phyloP scores from a whole-genome alignment of 1,140 invertebrate genomes.

The Sycophaga agraensis region DNA sequence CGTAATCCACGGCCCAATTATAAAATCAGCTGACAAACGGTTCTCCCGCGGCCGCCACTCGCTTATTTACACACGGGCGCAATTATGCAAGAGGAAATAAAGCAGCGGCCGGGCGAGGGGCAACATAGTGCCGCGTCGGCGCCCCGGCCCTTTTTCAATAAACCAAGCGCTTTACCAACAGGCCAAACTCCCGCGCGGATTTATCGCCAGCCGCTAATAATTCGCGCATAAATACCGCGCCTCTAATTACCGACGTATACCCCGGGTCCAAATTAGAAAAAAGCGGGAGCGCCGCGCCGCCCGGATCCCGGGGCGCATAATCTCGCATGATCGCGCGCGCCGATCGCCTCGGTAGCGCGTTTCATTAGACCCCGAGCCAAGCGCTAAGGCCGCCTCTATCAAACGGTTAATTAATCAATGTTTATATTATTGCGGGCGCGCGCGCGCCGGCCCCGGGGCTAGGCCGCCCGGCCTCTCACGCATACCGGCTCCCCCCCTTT shows the following conservation, averaged over 20 bases:
- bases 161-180: no score
- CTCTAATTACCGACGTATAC: background rate
- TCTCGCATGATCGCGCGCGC: no score
- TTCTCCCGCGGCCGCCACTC: no score
- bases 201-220: slow-evolving; percentile 13
- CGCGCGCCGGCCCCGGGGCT: slow-evolving; percentile 26
- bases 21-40: no score
- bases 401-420: slow-evolving; percentile 52
- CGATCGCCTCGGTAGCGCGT: slow-evolving; percentile 35
- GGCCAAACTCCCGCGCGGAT: background rate
- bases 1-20: no score
- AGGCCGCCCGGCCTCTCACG: no score
- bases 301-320: background rate
- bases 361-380: slow-evolving; percentile 40
- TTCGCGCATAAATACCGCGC: background rate
- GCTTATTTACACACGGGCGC: no score
- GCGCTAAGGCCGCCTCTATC: slow-evolving; percentile 35
- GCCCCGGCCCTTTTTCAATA: no score
- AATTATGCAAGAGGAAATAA: no score
- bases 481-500: no score
- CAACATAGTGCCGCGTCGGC: no score
- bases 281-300: background rate
- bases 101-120: no score
- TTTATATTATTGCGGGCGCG: slow-evolving; percentile 48
- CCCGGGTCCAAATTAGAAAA: slow-evolving; percentile 6